These are phyloP conservation scores for Hiodon tergisus DNA, from an alignment of 2,113 vertebrate species.

Conservation along the genomic window DNA sequence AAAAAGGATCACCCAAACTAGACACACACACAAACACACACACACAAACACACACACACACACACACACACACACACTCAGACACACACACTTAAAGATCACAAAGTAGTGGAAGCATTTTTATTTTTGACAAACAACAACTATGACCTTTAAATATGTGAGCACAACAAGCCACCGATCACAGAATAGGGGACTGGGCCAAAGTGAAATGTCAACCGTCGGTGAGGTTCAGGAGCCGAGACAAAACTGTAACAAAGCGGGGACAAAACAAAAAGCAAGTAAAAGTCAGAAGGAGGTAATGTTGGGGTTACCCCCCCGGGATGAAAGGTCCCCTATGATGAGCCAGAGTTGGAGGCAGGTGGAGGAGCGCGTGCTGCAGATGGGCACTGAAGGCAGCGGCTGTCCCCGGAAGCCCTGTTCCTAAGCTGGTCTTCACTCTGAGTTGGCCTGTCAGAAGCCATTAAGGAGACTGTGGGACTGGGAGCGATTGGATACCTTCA, in stretches of 20 bases:
- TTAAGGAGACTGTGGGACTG: constrained; percentile 26
- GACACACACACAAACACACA: no score
- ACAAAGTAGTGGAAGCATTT: neutral
- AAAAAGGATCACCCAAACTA: no score
- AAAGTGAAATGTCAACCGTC: constrained; percentile 1
- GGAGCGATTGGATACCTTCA: no score
- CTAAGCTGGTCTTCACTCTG: constrained; percentile 63
- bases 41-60: no score
- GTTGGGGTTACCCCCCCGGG: neutral
- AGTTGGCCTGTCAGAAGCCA: constrained; percentile 61
- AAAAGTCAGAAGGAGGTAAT: neutral
- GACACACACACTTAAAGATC: constrained; percentile 20
- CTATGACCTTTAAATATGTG: neutral
- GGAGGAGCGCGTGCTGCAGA: neutral
- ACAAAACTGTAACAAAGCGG: neutral
- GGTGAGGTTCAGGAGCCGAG: neutral
- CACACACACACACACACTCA: no score
- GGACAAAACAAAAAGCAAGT: neutral
- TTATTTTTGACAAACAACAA: neutral
- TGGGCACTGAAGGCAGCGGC: neutral
- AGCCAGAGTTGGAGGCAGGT: neutral
- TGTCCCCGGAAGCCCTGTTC: constrained; percentile 51
- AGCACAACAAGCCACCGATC: neutral
- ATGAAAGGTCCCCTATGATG: neutral
- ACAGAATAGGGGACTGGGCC: neutral